These are phyloP conservation scores for Osmerus mordax DNA, from an alignment of 2,113 vertebrate genomes.

Conservation along the genomic window DNA sequence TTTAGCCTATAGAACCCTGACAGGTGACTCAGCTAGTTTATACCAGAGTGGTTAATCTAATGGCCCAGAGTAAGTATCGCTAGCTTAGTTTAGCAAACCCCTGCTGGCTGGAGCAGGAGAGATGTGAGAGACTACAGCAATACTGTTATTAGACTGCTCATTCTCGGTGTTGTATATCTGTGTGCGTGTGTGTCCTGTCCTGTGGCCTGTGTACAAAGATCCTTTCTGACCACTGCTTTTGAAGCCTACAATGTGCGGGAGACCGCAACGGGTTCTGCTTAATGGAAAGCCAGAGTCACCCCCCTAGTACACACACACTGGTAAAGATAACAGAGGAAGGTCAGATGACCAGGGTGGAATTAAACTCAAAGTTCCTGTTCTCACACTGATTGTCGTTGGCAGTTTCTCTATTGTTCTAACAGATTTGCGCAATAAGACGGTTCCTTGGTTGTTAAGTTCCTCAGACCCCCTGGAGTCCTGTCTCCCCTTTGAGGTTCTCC, in stretches of 20 bases:
- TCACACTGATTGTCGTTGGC: background rate
- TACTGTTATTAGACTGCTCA: no score
- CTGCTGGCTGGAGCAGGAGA: no score
- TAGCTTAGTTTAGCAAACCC: no score
- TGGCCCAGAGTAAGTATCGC: background rate
- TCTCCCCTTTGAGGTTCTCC: constrained; percentile 95
- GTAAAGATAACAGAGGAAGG: no score
- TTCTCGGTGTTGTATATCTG: no score
- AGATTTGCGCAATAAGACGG: constrained; percentile 77
- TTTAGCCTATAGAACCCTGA: background rate
- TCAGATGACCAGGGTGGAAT: no score
- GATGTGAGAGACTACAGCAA: no score
- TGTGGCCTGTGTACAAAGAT: no score
- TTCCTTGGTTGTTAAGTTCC: constrained; percentile 98
- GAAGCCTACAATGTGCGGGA: no score
- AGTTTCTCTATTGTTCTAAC: background rate
- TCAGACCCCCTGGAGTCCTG: constrained; percentile 99
- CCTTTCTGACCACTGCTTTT: no score
- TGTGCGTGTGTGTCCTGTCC: no score
- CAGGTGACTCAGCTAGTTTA: background rate
- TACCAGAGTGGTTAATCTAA: background rate
- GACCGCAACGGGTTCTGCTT: background rate
- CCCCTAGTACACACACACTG: no score
- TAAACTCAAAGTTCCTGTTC: background rate
- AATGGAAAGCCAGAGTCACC: background rate